Evolutionary conservation across 2,113 vertebrate genomes (phyloP).

Genomic region (Hemiscyllium ocellatum): DNA sequence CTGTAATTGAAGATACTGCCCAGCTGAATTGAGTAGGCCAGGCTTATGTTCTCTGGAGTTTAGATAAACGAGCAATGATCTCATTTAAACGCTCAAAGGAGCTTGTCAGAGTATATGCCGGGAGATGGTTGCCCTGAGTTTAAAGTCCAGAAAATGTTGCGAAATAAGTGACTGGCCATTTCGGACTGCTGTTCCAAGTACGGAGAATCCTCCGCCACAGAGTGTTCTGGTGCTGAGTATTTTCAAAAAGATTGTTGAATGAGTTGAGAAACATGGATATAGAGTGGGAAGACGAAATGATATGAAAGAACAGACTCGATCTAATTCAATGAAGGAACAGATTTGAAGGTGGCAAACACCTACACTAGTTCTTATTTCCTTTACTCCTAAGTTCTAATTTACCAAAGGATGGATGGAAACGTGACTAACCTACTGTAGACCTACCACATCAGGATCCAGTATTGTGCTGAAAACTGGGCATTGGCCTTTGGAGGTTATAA

Average conservation of each 20-base stretch:
- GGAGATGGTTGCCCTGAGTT: no score
- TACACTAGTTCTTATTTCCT: background rate
- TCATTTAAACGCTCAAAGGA: no score
- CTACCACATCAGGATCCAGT: no score
- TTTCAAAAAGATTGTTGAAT: background rate
- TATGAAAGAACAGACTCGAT: background rate
- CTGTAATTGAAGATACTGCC: no score
- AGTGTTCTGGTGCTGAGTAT: background rate
- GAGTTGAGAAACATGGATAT: background rate
- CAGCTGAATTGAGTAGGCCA: no score
- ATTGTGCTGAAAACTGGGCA: no score
- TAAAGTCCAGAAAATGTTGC: no score
- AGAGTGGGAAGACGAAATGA: background rate
- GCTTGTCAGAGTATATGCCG: no score
- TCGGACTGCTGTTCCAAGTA: no score
- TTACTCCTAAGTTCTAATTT: background rate
- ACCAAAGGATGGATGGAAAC: background rate
- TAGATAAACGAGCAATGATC: no score
- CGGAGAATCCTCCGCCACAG: background rate
- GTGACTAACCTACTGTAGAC: background rate
- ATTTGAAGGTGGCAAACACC: background rate
- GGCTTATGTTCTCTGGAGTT: no score
- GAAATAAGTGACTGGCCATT: background rate
- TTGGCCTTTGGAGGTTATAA: background rate
- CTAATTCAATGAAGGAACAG: background rate